Percentiles rank a stretch among this genome's conserved stretches.
phyloP scores from a whole-genome alignment of 1,140 invertebrate species.

The Musca vetustissima region DNA sequence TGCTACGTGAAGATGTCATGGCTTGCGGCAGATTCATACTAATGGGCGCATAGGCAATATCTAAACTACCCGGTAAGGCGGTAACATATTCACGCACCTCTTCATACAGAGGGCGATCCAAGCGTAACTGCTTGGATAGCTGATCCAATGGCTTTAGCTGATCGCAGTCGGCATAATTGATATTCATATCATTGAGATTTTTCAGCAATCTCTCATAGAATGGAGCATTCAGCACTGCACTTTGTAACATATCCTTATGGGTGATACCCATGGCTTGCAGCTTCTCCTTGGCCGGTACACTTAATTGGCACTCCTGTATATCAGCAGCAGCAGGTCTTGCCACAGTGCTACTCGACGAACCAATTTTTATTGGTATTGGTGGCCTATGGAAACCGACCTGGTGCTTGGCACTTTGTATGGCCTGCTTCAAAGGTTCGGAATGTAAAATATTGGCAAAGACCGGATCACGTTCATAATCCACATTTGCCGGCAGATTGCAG shows the following conservation, averaged over 20 bases:
- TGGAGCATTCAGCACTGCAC: conserved; percentile 61
- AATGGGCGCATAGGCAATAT: conserved; percentile 24
- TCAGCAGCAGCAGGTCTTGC: conserved; percentile 21
- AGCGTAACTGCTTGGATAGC: conserved; percentile 59
- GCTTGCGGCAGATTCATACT: conserved; percentile 29
- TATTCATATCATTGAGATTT: conserved; percentile 59
- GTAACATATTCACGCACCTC: conserved; percentile 61
- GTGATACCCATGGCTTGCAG: conserved; percentile 59
- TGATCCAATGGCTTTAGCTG: conserved; percentile 60
- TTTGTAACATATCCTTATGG: conserved; percentile 58
- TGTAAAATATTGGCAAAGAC: conserved; percentile 50
- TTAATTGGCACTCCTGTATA: conserved; percentile 49
- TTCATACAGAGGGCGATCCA: conserved; percentile 59
- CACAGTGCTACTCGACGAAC: too few relatives aligned
- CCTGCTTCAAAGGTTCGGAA: conserved; percentile 42
- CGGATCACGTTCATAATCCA: conserved; percentile 50
- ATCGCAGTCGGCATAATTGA: conserved; percentile 58
- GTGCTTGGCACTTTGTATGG: conserved; percentile 36
- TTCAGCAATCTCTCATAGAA: conserved; percentile 62
- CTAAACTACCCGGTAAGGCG: conserved; percentile 48
- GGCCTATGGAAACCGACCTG: background rate
- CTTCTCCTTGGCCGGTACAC: conserved; percentile 58
- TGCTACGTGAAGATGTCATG: conserved; percentile 41
- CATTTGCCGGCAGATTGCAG: conserved; percentile 43
- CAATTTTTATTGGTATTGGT: background rate